Evolutionary conservation across 2,113 vertebrate genomes (phyloP).

Genomic region (Petrocephalus zakoni): DNA sequence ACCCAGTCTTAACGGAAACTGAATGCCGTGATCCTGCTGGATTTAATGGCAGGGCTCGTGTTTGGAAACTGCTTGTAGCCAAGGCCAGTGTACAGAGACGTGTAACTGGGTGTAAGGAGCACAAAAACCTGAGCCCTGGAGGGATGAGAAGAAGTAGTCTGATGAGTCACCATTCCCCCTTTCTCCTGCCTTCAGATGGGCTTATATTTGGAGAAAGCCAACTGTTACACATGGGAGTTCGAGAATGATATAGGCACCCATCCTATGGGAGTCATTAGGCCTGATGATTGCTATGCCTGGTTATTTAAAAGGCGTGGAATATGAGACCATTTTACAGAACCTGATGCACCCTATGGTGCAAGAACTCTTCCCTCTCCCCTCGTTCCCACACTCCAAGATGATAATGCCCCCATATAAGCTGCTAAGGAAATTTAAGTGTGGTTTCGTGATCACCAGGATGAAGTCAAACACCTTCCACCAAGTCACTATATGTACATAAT

Average conservation of each 20-base stretch:
- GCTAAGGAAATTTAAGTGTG: not conserved
- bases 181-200: not conserved
- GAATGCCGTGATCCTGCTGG: not conserved
- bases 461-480: not conserved
- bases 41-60: not conserved
- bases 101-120: not conserved
- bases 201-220: not conserved
- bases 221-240: not conserved
- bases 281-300: not conserved
- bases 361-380: not conserved
- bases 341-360: not conserved
- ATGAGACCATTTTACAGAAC: not conserved
- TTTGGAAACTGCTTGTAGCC: not conserved
- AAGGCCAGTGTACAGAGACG: not conserved
- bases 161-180: not conserved
- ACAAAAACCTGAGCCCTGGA: not conserved
- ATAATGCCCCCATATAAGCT: not conserved
- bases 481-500: not conserved
- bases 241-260: not conserved
- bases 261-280: not conserved
- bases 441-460: not conserved
- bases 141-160: not conserved
- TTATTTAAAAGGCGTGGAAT: not conserved
- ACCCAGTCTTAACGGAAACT: not conserved
- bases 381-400: not conserved